Percentiles rank a stretch among this genome's conserved stretches.
Evolutionary conservation across 2,797 vertebrate species (phyloP).

Genomic region (Botia almorhae): DNA sequence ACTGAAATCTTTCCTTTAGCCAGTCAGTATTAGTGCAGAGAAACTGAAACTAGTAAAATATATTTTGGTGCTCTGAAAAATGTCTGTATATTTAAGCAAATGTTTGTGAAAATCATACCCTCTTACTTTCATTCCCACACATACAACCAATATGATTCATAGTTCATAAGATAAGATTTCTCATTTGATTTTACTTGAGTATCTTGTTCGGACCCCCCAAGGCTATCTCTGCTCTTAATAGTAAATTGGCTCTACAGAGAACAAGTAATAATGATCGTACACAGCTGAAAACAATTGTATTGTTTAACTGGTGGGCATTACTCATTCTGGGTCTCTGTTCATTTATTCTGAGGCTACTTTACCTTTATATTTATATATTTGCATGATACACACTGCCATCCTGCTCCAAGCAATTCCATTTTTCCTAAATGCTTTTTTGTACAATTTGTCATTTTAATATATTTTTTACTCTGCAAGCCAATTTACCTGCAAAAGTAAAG

Average conservation of each 20-base stretch:
- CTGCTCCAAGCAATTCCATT: slow-evolving; percentile 36
- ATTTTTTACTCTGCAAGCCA: slow-evolving; percentile 24
- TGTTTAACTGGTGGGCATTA: slow-evolving; percentile 43
- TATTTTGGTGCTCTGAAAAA: not conserved
- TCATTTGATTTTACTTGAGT: slow-evolving; percentile 21
- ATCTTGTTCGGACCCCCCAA: slow-evolving; percentile 36
- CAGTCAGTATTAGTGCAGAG: not conserved
- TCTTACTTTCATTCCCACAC: not conserved
- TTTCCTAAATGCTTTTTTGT: slow-evolving; percentile 19
- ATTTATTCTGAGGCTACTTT: slow-evolving; percentile 36
- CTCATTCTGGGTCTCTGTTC: slow-evolving; percentile 43
- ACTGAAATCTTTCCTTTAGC: not conserved
- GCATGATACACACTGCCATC: slow-evolving; percentile 14
- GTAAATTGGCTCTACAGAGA: slow-evolving; percentile 41
- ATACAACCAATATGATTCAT: slow-evolving; percentile 3
- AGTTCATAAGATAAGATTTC: slow-evolving; percentile 14
- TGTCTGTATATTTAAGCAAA: not conserved
- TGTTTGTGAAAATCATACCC: not conserved
- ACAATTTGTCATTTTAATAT: slow-evolving; percentile 37
- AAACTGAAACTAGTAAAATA: not conserved
- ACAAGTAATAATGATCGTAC: slow-evolving; percentile 44
- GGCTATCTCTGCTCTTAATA: slow-evolving; percentile 35
- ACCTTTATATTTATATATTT: slow-evolving; percentile 26
- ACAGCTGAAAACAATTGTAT: slow-evolving; percentile 46
- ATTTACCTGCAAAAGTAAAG: slow-evolving; percentile 6